Evolutionary conservation across 2,888 invertebrate species (phyloP), one percentile per base, ranked within the genome.

Genomic region (Pantelozetes paolii): DNA sequence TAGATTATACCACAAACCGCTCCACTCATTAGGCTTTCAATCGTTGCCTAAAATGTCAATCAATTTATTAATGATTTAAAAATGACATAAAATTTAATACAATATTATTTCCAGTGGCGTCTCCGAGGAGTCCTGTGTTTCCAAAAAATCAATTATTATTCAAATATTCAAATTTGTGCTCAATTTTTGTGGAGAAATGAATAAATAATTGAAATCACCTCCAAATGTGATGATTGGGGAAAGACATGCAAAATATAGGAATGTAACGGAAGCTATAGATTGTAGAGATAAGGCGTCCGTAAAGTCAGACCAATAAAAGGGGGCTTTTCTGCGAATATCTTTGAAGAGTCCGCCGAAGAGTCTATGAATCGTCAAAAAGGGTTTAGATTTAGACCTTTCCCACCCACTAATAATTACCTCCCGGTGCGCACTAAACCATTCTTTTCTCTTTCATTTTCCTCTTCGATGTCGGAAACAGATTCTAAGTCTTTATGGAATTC

Each of bases 191-290:
- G n/a, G n/a, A n/a, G n/a, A n/a, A n/a, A n/a, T n/a, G n/a, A n/a
- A n/a, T n/a, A n/a, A n/a, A n/a, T n/a, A n/a, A n/a, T n/a, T n/a
- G n/a, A n/a, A n/a, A n/a, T n/a, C n/a, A 20, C 94, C 94, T 18
- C 97, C 98, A 81, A 98, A 98, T 0, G 98, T 98, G 76, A 98
- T 97, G 78, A 98, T 97, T 1, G 98, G 97, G 1, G 98, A 96
- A 71, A 98, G 86, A 82, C 96, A 94, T 45, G 97, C 97, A 81
- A 98, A 95, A 82, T 97, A 98, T 77, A 98, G 86, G 85, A 97
- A 98, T 81, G 97, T 92, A 88, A 94, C 93, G 0, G 97, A 94
- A 6, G 97, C 97, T 54, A 98, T 85, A 81, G 96, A 95, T 82
- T 98, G 97, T 77, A 94, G 84, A 0, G 94, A 90, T 45, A 94